These are phyloP conservation scores for Ploceus nigricollis DNA, from an alignment of 2,113 vertebrate genomes.

Conservation along the genomic window DNA sequence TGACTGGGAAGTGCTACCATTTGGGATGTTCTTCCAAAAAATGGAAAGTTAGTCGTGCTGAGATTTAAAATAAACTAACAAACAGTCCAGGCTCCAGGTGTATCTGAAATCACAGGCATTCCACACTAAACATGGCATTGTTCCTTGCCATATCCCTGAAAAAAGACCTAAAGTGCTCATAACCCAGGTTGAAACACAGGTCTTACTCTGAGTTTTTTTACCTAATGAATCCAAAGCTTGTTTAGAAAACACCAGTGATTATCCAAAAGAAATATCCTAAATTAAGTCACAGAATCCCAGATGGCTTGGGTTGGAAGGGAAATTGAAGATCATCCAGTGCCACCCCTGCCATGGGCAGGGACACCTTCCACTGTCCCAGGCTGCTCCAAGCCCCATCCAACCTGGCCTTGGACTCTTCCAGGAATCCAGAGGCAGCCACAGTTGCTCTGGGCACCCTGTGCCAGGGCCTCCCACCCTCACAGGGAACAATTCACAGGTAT, in stretches of 20 bases:
- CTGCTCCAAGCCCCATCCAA: neutral
- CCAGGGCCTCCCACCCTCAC: fast-evolving
- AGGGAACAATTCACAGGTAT: neutral
- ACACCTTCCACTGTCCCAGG: neutral
- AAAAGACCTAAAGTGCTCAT: neutral
- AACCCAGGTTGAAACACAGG: neutral
- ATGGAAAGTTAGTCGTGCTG: fast-evolving
- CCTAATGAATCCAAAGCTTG: neutral
- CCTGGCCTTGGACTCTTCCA: fast-evolving
- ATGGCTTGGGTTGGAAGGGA: neutral
- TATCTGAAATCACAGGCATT: neutral
- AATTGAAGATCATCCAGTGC: fast-evolving
- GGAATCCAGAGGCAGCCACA: neutral
- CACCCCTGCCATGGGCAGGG: neutral
- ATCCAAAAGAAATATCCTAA: neutral
- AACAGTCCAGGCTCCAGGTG: neutral
- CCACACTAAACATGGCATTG: neutral
- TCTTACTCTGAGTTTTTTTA: neutral
- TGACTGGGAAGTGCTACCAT: fast-evolving
- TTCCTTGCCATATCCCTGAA: too few relatives aligned
- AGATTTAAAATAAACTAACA: neutral
- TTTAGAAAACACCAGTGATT: neutral
- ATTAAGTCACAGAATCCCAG: neutral
- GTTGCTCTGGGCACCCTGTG: neutral
- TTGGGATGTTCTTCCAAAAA: neutral